Conservation (phyloP, 2,113 vertebrate genomes). For the Petrocephalus microphthalmus region DNA sequence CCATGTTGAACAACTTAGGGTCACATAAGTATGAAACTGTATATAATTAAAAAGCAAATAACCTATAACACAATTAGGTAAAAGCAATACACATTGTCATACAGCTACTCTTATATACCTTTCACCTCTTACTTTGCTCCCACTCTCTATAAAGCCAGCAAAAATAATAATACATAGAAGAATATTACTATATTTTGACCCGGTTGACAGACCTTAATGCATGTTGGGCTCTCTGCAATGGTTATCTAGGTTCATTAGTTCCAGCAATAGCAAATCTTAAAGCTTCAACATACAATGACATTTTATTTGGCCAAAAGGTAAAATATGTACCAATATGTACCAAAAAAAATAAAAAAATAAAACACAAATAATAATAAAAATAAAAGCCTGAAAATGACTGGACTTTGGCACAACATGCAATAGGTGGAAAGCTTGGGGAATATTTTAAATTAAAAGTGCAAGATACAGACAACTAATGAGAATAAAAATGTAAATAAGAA, state of each 20-base stretch:
- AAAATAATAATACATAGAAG: too few species aligned
- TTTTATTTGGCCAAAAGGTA: background rate
- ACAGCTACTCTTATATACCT: too few species aligned
- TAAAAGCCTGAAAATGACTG: background rate
- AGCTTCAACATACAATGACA: background rate
- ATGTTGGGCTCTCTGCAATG: background rate
- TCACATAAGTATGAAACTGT: too few species aligned
- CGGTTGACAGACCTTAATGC: too few species aligned
- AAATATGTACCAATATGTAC: too few species aligned
- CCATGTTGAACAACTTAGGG: too few species aligned
- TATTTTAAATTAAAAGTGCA: background rate
- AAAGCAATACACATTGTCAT: too few species aligned
- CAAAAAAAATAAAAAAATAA: background rate
- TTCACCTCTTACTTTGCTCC: too few species aligned
- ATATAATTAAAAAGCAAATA: too few species aligned
- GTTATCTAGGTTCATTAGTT: background rate
- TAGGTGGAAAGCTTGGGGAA: background rate
- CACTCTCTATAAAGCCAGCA: too few species aligned
- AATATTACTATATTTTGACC: too few species aligned
- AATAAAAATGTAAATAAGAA: background rate
- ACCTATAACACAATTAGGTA: too few species aligned
- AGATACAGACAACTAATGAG: background rate
- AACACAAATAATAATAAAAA: background rate
- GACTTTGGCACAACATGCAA: background rate
- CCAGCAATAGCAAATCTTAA: background rate